These are phyloP conservation scores for Pongo pygmaeus DNA, from an alignment of 2,113 vertebrate genomes.

Conservation along the genomic window DNA sequence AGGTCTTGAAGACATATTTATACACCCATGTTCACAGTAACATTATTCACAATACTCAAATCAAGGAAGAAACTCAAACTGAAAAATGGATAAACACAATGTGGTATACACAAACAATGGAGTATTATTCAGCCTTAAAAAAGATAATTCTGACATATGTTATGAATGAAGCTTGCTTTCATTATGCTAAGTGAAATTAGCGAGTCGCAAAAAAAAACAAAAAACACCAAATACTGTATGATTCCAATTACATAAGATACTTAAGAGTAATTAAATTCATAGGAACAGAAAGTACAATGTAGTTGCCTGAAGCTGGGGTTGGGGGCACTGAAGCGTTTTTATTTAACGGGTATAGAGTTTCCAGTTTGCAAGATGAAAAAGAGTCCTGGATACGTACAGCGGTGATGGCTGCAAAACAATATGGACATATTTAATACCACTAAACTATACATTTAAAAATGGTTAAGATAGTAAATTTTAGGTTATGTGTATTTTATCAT, in stretches of 20 bases:
- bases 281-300: not conserved
- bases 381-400: not conserved
- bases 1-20: not conserved
- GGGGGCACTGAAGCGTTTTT: not conserved
- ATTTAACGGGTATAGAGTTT: not conserved
- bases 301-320: not conserved
- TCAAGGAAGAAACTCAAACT: not conserved
- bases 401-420: no score
- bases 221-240: not conserved
- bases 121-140: not conserved
- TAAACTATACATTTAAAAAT: not conserved
- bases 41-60: not conserved
- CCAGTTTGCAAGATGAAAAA: not conserved
- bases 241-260: not conserved
- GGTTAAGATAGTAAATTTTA: not conserved
- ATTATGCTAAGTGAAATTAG: not conserved
- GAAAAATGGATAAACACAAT: not conserved
- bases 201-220: not conserved
- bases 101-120: not conserved
- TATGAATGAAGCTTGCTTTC: not conserved
- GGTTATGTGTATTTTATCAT: not conserved
- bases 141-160: not conserved
- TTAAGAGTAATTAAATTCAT: not conserved
- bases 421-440: not conserved
- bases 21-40: not conserved